Evolutionary conservation across 1,140 invertebrate species (phyloP).

Genomic region (Tyrophagus putrescentiae): DNA sequence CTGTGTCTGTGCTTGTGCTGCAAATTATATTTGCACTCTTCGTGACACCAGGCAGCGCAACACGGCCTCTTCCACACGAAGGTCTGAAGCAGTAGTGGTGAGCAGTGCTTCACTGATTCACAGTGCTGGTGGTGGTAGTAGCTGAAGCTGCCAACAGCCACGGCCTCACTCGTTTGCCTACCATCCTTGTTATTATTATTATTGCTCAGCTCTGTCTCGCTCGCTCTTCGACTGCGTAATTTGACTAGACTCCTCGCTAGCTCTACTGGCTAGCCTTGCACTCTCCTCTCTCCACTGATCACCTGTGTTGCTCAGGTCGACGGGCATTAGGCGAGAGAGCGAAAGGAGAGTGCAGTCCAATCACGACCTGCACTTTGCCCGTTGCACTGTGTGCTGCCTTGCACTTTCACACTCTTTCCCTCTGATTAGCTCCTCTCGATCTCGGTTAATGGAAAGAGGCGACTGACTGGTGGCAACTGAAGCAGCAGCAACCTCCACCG

Average conservation of each 20-base stretch:
- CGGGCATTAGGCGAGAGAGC: not conserved
- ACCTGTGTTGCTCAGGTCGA: too few species aligned
- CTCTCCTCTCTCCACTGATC: too few species aligned
- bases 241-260: slow-evolving; percentile 13
- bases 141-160: not conserved
- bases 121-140: too few species aligned
- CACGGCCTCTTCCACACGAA: too few species aligned
- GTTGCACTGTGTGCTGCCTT: too few species aligned
- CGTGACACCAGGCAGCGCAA: too few species aligned
- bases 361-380: slow-evolving; percentile 11
- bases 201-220: not conserved
- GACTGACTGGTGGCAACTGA: too few species aligned
- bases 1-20: not conserved
- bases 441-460: slow-evolving; percentile 11
- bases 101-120: too few species aligned
- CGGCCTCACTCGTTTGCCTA: slow-evolving; percentile 14
- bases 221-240: slow-evolving; percentile 4
- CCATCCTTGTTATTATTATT: slow-evolving; percentile 7
- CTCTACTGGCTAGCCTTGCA: not conserved
- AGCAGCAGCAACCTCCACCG: too few species aligned
- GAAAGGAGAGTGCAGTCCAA: too few species aligned
- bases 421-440: slow-evolving; percentile 4
- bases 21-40: slow-evolving; percentile 11
- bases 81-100: too few species aligned
- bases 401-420: slow-evolving; percentile 10